A percentile compares a stretch with the other conserved stretches of the same genome.
Evolutionary conservation across 1,140 invertebrate genomes (phyloP).

Genomic region (Megathymus violae): DNA sequence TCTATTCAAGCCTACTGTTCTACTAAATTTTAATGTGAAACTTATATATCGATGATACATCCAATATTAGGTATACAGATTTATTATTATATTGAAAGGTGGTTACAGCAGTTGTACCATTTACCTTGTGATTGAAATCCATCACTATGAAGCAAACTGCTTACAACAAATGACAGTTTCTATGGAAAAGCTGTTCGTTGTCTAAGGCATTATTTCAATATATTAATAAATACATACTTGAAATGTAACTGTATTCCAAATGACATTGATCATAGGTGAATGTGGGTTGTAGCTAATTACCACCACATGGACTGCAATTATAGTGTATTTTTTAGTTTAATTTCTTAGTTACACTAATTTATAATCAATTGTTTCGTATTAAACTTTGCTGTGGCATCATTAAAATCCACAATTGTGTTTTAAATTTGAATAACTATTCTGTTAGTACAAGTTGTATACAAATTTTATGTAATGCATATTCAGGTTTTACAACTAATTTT

Average conservation of each 20-base stretch:
- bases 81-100: no score
- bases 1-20: background rate
- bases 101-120: no score
- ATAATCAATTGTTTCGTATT: background rate
- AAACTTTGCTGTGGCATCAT: background rate
- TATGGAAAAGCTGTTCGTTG: background rate
- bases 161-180: no score
- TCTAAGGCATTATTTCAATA: background rate
- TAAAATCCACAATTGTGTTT: background rate
- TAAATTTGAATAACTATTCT: background rate
- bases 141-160: background rate
- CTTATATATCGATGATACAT: no score
- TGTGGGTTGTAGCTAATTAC: background rate
- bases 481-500: background rate
- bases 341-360: background rate
- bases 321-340: background rate
- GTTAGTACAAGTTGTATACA: background rate
- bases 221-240: no score
- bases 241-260: no score
- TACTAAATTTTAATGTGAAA: background rate
- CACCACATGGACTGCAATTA: background rate
- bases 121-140: no score
- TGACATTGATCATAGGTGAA: no score
- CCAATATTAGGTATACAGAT: no score
- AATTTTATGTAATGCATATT: background rate